Percentiles rank a stretch among this genome's conserved stretches.
Conservation (phyloP, 2,797 vertebrate genomes). For the Schizopygopsis pylzovi region DNA sequence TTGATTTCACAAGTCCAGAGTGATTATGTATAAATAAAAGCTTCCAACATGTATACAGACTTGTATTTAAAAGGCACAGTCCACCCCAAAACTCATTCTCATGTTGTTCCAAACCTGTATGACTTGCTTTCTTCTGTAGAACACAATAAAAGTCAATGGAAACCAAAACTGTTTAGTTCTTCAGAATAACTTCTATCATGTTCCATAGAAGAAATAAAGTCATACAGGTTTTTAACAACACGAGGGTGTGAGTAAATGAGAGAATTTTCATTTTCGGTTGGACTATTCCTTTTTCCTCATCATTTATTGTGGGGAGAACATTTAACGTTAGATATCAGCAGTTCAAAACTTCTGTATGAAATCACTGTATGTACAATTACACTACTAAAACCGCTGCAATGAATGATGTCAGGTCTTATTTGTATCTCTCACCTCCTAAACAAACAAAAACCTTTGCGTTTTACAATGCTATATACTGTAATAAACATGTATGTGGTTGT, state of each 20-base stretch:
- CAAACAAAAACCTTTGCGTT: not conserved
- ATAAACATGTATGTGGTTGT: conserved; percentile 7
- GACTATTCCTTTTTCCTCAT: not conserved
- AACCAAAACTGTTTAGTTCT: not conserved
- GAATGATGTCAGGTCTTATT: not conserved
- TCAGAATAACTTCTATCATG: not conserved
- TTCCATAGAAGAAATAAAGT: not conserved
- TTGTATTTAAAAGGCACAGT: not conserved
- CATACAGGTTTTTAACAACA: not conserved
- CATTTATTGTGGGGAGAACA: not conserved
- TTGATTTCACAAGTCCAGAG: not conserved
- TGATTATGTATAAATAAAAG: not conserved
- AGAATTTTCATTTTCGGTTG: not conserved
- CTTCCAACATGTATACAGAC: not conserved
- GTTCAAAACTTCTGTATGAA: conserved; percentile 32
- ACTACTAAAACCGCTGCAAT: conserved; percentile 24
- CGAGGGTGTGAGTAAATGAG: not conserved
- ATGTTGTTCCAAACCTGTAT: not conserved
- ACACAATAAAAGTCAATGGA: not conserved
- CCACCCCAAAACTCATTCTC: not conserved
- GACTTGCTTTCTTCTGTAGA: not conserved
- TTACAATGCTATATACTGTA: conserved; percentile 12
- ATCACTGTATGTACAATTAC: conserved; percentile 26
- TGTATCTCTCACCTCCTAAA: conserved; percentile 4
- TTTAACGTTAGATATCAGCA: conserved; percentile 9